Conservation (phyloP, 1,140 invertebrate species). For the Euura lappo region DNA sequence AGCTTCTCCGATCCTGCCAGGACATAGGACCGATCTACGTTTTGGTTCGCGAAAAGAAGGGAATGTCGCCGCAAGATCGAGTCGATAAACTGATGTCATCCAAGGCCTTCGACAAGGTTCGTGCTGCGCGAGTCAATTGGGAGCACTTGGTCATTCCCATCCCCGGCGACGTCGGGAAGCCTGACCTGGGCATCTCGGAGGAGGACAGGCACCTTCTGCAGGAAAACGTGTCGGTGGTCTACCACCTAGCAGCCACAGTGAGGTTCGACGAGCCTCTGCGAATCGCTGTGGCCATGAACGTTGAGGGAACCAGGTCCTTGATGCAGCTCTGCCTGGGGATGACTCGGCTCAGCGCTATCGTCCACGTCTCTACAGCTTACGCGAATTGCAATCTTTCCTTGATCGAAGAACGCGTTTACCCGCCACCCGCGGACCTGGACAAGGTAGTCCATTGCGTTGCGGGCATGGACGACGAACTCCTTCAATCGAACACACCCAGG, state of each 20-base stretch:
- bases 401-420: slow-evolving; percentile 79
- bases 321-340: slow-evolving; percentile 27
- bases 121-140: slow-evolving; percentile 29
- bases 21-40: slow-evolving; percentile 61
- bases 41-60: slow-evolving; percentile 63
- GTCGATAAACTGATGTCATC: slow-evolving; percentile 37
- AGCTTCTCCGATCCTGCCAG: slow-evolving; percentile 68
- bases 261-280: slow-evolving; percentile 46
- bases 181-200: slow-evolving; percentile 68
- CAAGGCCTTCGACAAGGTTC: slow-evolving; percentile 44
- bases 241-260: slow-evolving; percentile 71
- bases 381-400: slow-evolving; percentile 63
- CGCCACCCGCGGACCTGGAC: slow-evolving; percentile 71
- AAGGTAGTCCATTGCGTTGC: slow-evolving; percentile 68
- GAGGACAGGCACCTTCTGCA: slow-evolving; percentile 64
- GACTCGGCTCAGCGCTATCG: slow-evolving; percentile 50
- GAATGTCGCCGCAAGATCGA: slow-evolving; percentile 50
- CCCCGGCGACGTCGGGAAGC: slow-evolving; percentile 65
- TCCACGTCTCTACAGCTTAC: slow-evolving; percentile 65
- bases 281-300: slow-evolving; percentile 36
- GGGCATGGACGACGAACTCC: slow-evolving; percentile 51
- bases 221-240: slow-evolving; percentile 68
- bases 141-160: slow-evolving; percentile 63
- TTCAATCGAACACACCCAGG: slow-evolving; percentile 58
- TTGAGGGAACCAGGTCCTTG: slow-evolving; percentile 24